Evolutionary conservation across 1,140 invertebrate genomes (phyloP), one percentile per base, ranked within the genome.

Genomic region (Phthorimaea operculella): DNA sequence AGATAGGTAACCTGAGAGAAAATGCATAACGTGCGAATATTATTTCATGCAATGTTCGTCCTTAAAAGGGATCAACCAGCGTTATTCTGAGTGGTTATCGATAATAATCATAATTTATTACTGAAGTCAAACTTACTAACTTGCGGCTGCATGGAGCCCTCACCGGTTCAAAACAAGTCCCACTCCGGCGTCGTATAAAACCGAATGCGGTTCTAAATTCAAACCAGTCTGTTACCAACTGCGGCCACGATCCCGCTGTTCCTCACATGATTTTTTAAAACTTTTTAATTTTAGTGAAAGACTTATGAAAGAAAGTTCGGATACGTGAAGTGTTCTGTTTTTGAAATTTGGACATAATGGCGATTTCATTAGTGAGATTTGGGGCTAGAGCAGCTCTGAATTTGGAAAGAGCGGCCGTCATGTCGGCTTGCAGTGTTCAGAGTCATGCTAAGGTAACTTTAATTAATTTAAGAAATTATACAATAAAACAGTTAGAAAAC

Each of bases 321-420:
- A 55, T 48, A 55, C 54, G 54, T 56, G 54, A 45, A 45, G 53
- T 50, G 54, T 51, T 28, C 21, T 28, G 12, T 33, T 54, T 47
- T 51, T 57, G 44, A 21, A 47, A 47, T 10, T 47, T 51, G 36
- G 36, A 59, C 60, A 79, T 71, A 55, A 84, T 84, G 81, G 81
- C 77, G 63, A 58, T 74, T 21, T 75, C 76, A 15, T 58, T 84
- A 21, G 63, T 79, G 57, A 76, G 75, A 62, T 54, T 78, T 48
- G 76, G 79, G 68, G 59, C 79, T 51, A 66, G 77, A 52, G 65
- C 63, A 49, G 68, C 66, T 52, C 60, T 70, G 15, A 76, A 72
- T 64, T 64, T 84, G 60, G 81, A 84, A 55, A 76, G 69, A 61
- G 75, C 75, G 50, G 72, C 72, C 54, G 54, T 75, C 33, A 52